Percentiles rank a stretch among this genome's conserved stretches.
These are phyloP conservation scores for chimpanzee (Pan troglodytes) DNA, from an alignment of 2,113 vertebrate genomes.

Conservation along the genomic window DNA sequence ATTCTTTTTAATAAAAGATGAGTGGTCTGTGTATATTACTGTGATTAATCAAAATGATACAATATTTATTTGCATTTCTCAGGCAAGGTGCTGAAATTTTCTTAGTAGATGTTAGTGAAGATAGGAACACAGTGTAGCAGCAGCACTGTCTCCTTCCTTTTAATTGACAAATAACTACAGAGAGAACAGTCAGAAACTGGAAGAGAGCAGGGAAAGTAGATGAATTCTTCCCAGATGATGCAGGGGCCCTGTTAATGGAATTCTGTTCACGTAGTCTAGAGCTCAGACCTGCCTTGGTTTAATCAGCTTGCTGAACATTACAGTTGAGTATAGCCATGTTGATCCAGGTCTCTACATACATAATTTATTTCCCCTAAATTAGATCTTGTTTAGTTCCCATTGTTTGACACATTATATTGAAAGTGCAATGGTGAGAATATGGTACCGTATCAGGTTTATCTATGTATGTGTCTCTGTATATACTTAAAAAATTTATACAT, in stretches of 20 bases:
- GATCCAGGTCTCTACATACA: slow-evolving; percentile 55
- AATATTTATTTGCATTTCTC: slow-evolving; percentile 57
- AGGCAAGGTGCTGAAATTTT: background rate
- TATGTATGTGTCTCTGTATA: background rate
- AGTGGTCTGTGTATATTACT: slow-evolving; percentile 41
- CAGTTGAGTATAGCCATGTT: slow-evolving; percentile 41
- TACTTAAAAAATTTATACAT: background rate
- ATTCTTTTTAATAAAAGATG: slow-evolving; percentile 37
- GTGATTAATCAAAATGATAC: slow-evolving; percentile 49
- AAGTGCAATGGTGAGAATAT: slow-evolving; percentile 43
- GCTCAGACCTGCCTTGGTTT: slow-evolving; percentile 71
- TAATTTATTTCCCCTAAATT: slow-evolving; percentile 77
- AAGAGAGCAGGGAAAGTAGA: background rate
- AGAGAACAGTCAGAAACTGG: slow-evolving; percentile 52
- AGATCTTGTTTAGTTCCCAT: slow-evolving; percentile 58
- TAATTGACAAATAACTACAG: slow-evolving; percentile 25
- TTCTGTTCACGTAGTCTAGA: slow-evolving; percentile 50
- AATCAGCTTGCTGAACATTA: slow-evolving; percentile 78
- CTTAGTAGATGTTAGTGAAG: slow-evolving; percentile 33
- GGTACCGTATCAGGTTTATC: background rate
- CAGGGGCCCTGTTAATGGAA: slow-evolving; percentile 70
- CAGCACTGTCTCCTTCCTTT: slow-evolving; percentile 25
- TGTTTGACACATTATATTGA: slow-evolving; percentile 75
- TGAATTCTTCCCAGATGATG: background rate
- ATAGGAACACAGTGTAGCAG: background rate